These are phyloP conservation scores for Anabas testudineus DNA, from an alignment of 2,797 vertebrate genomes.

Conservation along the genomic window DNA sequence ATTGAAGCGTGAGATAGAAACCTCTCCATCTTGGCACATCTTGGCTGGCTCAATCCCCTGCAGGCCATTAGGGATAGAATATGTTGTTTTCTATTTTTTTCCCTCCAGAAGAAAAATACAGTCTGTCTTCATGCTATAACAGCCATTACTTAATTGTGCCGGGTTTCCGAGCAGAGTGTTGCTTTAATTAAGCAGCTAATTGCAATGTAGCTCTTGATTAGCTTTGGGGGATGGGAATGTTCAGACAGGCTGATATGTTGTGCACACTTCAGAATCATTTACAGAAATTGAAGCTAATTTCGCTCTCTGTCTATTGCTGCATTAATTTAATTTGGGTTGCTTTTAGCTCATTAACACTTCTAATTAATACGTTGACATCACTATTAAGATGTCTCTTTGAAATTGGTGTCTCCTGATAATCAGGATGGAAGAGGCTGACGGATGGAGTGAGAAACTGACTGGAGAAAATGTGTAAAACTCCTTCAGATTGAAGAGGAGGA, in stretches of 20 bases:
- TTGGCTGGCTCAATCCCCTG: slow-evolving; percentile 83
- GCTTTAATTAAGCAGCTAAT: slow-evolving; percentile 99
- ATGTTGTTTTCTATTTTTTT: slow-evolving; percentile 82
- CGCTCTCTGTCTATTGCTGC: slow-evolving; percentile 99
- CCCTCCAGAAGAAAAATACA: slow-evolving; percentile 85
- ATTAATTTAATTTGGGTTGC: slow-evolving; percentile 99
- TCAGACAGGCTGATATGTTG: slow-evolving; percentile 98
- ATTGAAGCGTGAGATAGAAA: slow-evolving; percentile 82
- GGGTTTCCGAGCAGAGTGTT: slow-evolving; percentile 87
- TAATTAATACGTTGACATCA: slow-evolving; percentile 99
- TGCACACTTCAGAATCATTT: slow-evolving; percentile 99
- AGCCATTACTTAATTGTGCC: slow-evolving; percentile 90
- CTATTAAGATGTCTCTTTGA: slow-evolving; percentile 99
- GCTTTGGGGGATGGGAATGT: slow-evolving; percentile 99
- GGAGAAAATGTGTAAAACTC: slow-evolving; percentile 81
- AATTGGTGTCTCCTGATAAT: slow-evolving; percentile 99
- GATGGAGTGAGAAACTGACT: slow-evolving; percentile 91
- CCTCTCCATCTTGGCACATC: slow-evolving; percentile 83
- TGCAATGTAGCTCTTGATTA: slow-evolving; percentile 99
- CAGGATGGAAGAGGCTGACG: slow-evolving; percentile 98
- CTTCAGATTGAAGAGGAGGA: slow-evolving; percentile 71
- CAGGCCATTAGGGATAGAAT: slow-evolving; percentile 86
- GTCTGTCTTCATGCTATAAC: slow-evolving; percentile 88
- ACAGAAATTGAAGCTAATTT: slow-evolving; percentile 99
- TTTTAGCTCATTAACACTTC: slow-evolving; percentile 99